These are phyloP conservation scores for Antigone vipio DNA, from an alignment of 2,113 vertebrate species.

Conservation along the genomic window DNA sequence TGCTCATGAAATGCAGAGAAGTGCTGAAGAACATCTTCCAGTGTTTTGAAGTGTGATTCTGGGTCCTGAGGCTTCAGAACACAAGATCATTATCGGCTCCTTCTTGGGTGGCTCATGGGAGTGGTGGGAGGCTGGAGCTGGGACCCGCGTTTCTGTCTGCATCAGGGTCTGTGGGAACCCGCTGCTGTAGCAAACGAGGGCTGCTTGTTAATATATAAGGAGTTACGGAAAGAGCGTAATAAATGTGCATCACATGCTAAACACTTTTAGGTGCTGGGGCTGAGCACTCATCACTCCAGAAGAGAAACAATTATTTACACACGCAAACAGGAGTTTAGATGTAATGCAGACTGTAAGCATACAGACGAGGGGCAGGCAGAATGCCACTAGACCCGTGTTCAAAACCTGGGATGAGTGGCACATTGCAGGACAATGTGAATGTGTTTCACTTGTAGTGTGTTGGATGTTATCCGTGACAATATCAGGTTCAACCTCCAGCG, in stretches of 20 bases:
- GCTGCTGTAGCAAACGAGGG: background rate
- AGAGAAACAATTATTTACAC: background rate
- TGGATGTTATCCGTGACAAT: background rate
- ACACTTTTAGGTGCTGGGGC: background rate
- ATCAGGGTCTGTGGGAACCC: background rate
- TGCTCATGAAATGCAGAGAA: background rate
- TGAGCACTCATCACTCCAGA: background rate
- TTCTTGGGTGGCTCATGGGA: background rate
- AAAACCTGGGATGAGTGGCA: background rate
- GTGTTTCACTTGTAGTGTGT: background rate
- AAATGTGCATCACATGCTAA: background rate
- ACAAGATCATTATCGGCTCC: background rate
- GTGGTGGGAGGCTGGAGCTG: background rate
- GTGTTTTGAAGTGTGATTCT: background rate
- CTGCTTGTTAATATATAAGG: background rate
- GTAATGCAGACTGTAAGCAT: background rate
- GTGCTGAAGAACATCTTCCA: background rate
- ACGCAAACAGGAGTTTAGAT: rapidly evolving
- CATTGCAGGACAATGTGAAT: background rate
- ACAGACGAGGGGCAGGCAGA: background rate
- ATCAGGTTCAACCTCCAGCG: background rate
- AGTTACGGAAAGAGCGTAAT: background rate
- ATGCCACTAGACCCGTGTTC: background rate
- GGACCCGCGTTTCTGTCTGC: rapidly evolving
- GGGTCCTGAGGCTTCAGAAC: background rate